These are phyloP conservation scores for Upupa epops DNA, from an alignment of 2,113 vertebrate species.

Conservation along the genomic window DNA sequence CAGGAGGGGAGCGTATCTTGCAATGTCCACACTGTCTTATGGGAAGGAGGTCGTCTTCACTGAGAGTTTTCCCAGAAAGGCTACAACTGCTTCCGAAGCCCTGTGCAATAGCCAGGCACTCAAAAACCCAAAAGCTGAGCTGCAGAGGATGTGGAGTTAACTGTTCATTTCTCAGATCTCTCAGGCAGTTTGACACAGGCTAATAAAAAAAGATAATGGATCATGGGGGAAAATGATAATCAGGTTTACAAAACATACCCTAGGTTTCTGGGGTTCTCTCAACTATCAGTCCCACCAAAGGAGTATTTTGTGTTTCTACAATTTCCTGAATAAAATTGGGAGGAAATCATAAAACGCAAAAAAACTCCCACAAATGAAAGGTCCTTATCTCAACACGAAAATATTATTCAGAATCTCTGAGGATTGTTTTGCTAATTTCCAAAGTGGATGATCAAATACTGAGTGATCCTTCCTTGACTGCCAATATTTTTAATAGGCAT, in stretches of 20 bases:
- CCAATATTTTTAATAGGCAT: conserved; percentile 72
- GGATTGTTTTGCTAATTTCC: conserved; percentile 62
- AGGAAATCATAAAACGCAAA: conserved; percentile 12
- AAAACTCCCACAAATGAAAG: conserved; percentile 2
- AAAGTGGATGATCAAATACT: conserved; percentile 58
- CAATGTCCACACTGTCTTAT: fast-evolving
- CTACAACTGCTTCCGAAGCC: neutral
- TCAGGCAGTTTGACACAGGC: neutral
- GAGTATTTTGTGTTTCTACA: neutral
- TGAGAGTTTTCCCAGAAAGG: neutral
- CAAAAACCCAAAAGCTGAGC: neutral
- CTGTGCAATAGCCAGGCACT: neutral
- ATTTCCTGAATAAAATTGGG: conserved; percentile 12
- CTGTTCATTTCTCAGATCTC: conserved; percentile 14
- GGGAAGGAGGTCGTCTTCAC: neutral
- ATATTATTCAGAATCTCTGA: conserved; percentile 52
- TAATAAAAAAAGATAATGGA: conserved; percentile 31
- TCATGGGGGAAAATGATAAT: conserved; percentile 8
- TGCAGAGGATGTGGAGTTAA: neutral
- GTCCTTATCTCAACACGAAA: conserved; percentile 58
- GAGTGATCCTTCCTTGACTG: conserved; percentile 51
- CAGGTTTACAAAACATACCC: neutral
- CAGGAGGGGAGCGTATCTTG: neutral
- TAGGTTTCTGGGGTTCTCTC: conserved; percentile 32
- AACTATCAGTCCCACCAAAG: neutral